A percentile compares a stretch with the other conserved stretches of the same genome.
phyloP scores from a whole-genome alignment of 2,888 invertebrate species.

The Conomelus anceps region DNA sequence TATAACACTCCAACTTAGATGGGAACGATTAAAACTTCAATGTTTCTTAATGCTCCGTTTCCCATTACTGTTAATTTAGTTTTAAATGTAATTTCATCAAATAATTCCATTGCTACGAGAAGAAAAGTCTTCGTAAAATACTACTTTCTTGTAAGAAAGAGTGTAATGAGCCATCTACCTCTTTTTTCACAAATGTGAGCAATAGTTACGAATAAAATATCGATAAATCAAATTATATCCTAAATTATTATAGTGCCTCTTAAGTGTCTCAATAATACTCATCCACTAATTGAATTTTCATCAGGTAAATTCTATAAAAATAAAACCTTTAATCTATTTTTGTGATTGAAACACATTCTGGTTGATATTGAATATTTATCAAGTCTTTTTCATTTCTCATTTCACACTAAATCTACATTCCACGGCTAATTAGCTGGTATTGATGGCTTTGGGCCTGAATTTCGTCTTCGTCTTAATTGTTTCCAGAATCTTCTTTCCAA shows the following conservation, averaged over 20 bases:
- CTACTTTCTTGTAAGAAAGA: too few relatives aligned
- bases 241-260: neutral
- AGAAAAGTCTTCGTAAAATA: too few relatives aligned
- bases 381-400: neutral
- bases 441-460: conserved; percentile 19
- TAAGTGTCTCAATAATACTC: neutral
- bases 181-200: neutral
- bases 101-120: too few relatives aligned
- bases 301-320: neutral
- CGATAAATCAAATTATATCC: neutral
- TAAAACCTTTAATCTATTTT: neutral
- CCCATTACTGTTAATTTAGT: too few relatives aligned
- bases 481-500: conserved; percentile 74
- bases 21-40: too few relatives aligned
- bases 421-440: conserved; percentile 7
- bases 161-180: too few relatives aligned
- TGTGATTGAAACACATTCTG: conserved; percentile 18
- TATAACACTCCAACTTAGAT: too few relatives aligned
- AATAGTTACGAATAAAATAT: conserved; percentile 1
- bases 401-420: neutral
- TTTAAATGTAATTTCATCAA: too few relatives aligned
- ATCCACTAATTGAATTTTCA: neutral
- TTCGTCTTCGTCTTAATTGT: conserved; percentile 63
- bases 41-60: too few relatives aligned
- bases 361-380: neutral